Base-by-base conservation (phyloP, 2,888 invertebrate species). In the Deilephila porcellus region DNA sequence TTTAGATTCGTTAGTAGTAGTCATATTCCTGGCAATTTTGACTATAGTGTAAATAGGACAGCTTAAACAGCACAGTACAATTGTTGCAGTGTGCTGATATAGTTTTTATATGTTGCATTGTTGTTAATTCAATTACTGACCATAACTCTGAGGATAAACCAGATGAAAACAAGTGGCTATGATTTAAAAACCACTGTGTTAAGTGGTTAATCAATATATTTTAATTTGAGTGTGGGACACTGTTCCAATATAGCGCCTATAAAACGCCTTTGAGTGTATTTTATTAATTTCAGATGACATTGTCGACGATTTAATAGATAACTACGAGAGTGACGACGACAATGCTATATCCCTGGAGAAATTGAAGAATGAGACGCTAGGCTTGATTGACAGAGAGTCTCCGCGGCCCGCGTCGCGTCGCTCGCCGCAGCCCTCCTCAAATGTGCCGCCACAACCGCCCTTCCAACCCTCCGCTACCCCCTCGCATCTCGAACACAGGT, bases 381-480 rank as follows among this genome's bases (percentile, higher is more conserved):
- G 94, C 53, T n/a, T 88, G 20, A 74, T 19, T 0, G 72, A 73
- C 3, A 86, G 82, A 14, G 45, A 25, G 25, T 45, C 45, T 0
- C 90, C 91, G 0, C 78, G 92, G 63, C 91, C 90, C 19, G 87
- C 74, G 64, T 90, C 91, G 3, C 77, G 88, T 2, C 85, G 78
- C 3, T 74, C 78, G 37, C 77, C 81, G 11, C 80, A 80, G 0
- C 89, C 93, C 8, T 93, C 95, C 0, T 88, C 93, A 76, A 88
- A 85, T 0, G 90, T 95, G 60, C 95, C 96, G 32, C 91, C 96
- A 11, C 99, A 99, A 90, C 88, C 95, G n/a, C 95, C 98, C 0
- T 99, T 99, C 89, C 99, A 99, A 91, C 98, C 99, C 0, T 96
- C 98, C 0, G 97, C 99, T 4, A 98, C 99, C 0, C 99, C 99